phyloP scores from a whole-genome alignment of 1,140 invertebrate genomes.

The Calephelis nemesis region DNA sequence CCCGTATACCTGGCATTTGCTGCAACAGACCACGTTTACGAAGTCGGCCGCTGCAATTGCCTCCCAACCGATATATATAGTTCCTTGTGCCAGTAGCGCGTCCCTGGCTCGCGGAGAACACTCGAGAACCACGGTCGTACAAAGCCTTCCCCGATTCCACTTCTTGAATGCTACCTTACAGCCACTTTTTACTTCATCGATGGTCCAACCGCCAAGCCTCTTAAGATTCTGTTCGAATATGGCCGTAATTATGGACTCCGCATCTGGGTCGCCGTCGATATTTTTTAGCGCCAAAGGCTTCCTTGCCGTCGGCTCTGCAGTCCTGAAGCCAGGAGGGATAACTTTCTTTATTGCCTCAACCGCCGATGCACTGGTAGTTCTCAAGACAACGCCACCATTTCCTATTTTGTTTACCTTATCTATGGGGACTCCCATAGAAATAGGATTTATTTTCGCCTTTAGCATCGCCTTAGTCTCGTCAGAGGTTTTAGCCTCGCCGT shows the following conservation, averaged over 20 bases:
- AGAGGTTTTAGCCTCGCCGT: too few species aligned
- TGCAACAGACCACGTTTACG: constrained; percentile 31
- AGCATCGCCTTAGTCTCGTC: too few species aligned
- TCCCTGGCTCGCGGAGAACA: constrained; percentile 17
- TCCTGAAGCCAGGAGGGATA: background rate
- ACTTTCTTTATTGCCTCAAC: background rate
- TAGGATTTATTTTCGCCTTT: background rate
- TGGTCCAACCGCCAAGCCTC: background rate
- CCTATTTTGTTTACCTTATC: constrained; percentile 11
- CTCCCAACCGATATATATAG: constrained; percentile 26
- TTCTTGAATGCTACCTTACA: constrained; percentile 21
- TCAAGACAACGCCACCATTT: constrained; percentile 16
- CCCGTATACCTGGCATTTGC: constrained; percentile 31
- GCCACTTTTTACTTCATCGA: background rate
- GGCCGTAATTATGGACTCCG: background rate
- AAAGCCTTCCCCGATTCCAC: background rate
- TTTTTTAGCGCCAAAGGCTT: background rate
- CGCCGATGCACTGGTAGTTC: background rate
- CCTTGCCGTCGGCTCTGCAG: background rate
- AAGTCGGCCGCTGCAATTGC: constrained; percentile 22
- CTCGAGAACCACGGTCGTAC: constrained; percentile 22
- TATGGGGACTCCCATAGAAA: background rate
- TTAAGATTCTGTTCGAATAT: background rate
- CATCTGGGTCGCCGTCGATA: constrained; percentile 1
- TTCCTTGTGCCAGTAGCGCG: background rate